phyloP scores from a whole-genome alignment of 2,113 vertebrate genomes.

The Trogon melanurus region DNA sequence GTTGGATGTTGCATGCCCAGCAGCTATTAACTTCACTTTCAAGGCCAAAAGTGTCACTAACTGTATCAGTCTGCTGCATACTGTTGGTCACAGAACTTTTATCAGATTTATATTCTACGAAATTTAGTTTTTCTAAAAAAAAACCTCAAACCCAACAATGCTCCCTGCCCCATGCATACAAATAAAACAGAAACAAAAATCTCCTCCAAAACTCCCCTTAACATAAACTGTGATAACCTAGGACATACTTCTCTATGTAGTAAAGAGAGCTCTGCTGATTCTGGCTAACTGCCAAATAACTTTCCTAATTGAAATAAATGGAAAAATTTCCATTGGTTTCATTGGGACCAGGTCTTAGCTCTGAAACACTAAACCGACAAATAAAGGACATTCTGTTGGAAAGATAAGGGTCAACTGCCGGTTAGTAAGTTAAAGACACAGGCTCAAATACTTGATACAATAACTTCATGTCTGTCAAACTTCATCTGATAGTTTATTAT shows the following conservation, averaged over 20 bases:
- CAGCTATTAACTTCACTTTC: not conserved
- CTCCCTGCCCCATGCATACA: too few relatives aligned
- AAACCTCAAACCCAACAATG: accelerated
- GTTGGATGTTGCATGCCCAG: not conserved
- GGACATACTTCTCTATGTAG: not conserved
- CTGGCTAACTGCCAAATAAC: constrained; percentile 12
- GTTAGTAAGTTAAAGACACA: not conserved
- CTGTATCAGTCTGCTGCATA: not conserved
- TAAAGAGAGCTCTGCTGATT: constrained; percentile 8
- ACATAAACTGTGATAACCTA: not conserved
- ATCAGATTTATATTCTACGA: not conserved
- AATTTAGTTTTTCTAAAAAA: not conserved
- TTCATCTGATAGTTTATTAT: not conserved
- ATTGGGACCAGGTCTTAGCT: not conserved
- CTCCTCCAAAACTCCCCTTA: not conserved
- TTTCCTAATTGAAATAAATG: constrained; percentile 1
- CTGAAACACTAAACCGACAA: constrained; percentile 13
- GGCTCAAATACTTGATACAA: not conserved
- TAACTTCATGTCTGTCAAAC: not conserved
- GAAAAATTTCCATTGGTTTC: not conserved
- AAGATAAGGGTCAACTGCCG: not conserved
- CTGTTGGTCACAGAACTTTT: not conserved
- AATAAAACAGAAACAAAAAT: not conserved
- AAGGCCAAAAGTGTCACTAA: not conserved
- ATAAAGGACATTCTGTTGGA: not conserved